A percentile compares a stretch with the other conserved stretches of the same genome.
Evolutionary conservation across 2,888 invertebrate genomes (phyloP).

Genomic region (Tachina fera): DNA sequence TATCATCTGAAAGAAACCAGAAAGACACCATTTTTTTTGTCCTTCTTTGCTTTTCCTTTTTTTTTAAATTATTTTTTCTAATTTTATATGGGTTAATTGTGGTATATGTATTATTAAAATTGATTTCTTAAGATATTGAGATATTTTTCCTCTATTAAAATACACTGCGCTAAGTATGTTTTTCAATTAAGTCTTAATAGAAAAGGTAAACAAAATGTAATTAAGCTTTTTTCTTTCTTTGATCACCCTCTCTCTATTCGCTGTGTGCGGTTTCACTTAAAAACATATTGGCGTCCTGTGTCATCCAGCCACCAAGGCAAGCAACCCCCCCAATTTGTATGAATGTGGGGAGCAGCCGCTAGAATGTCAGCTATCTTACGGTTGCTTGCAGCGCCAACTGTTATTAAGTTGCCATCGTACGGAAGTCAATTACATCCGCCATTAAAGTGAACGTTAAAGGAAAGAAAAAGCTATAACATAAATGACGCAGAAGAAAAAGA

Average conservation of each 20-base stretch:
- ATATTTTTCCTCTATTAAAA: constrained; percentile 2
- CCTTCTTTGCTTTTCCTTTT: neutral
- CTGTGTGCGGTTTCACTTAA: neutral
- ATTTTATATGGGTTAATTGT: constrained; percentile 23
- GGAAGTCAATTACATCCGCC: constrained; percentile 71
- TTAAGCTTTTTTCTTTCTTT: constrained; percentile 28
- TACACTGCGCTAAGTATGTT: constrained; percentile 14
- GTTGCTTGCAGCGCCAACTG: constrained; percentile 35
- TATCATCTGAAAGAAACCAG: too few relatives aligned
- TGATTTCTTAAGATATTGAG: constrained; percentile 45
- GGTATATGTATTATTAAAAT: constrained; percentile 39
- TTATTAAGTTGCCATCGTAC: constrained; percentile 45
- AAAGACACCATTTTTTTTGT: too few relatives aligned
- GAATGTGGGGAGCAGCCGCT: neutral
- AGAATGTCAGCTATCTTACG: constrained; percentile 1
- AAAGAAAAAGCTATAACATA: constrained; percentile 44
- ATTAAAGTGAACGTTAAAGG: constrained; percentile 62
- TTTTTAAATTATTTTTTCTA: too few relatives aligned
- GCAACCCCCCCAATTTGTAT: neutral
- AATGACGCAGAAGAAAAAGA: constrained; percentile 32
- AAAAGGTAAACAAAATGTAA: constrained; percentile 64
- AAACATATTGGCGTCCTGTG: neutral
- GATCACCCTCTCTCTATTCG: neutral
- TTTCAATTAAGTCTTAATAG: constrained; percentile 61
- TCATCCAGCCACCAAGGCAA: neutral